These are phyloP conservation scores for Ophion ellenae DNA, from an alignment of 2,888 invertebrate genomes.

Conservation along the genomic window DNA sequence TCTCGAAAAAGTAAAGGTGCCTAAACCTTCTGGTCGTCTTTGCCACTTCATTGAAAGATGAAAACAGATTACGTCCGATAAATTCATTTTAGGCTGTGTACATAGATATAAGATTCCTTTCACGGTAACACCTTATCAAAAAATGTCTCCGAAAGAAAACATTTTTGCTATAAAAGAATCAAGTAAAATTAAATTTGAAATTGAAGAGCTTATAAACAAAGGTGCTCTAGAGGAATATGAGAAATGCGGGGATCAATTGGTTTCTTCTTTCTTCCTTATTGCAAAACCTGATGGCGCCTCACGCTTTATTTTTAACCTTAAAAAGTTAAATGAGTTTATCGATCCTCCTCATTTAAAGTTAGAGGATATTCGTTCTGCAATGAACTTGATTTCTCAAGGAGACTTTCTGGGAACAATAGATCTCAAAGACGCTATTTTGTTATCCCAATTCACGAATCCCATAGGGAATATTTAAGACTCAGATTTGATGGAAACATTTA, in stretches of 20 bases:
- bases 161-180: too few species aligned
- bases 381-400: background rate
- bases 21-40: background rate
- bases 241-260: too few species aligned
- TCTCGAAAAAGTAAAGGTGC: constrained; percentile 7
- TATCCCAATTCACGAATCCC: background rate
- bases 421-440: constrained; percentile 13
- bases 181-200: too few species aligned
- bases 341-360: constrained; percentile 9
- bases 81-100: background rate
- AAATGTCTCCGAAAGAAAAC: too few species aligned
- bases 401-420: background rate
- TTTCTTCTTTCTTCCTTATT: too few species aligned
- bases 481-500: background rate
- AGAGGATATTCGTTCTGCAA: background rate
- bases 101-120: too few species aligned
- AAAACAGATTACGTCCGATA: background rate
- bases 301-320: too few species aligned
- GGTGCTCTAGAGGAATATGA: too few species aligned
- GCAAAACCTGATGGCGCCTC: too few species aligned
- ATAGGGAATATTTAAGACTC: constrained; percentile 8
- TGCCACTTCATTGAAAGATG: background rate
- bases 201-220: too few species aligned
- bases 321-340: background rate
- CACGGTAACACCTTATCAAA: too few species aligned